A percentile compares a stretch with the other conserved stretches of the same genome.
Conservation (phyloP, 2,113 vertebrate species). For the Columbina picui region DNA sequence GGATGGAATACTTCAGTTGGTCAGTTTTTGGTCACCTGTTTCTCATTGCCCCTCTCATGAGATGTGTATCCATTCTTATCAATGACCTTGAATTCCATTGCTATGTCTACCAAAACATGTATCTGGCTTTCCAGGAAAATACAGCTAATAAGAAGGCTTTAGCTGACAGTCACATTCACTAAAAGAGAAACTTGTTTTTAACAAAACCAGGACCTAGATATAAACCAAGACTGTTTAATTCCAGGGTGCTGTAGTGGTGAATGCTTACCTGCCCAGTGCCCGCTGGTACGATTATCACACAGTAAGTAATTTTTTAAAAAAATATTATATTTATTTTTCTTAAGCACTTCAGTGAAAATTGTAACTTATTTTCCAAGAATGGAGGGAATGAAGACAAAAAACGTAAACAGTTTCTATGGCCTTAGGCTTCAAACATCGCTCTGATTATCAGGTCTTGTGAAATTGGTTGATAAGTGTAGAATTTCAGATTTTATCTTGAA, state of each 20-base stretch:
- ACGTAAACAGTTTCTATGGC: neutral
- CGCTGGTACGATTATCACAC: slow-evolving; percentile 81
- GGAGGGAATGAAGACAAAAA: neutral
- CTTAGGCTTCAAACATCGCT: neutral
- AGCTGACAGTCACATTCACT: too few species aligned
- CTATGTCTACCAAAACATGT: too few species aligned
- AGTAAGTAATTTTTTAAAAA: slow-evolving; percentile 53
- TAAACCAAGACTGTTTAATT: neutral
- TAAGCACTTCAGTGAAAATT: neutral
- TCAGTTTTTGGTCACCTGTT: too few species aligned
- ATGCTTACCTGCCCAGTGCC: slow-evolving; percentile 72
- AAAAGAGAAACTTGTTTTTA: too few species aligned
- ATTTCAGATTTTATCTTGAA: neutral
- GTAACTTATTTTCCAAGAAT: neutral
- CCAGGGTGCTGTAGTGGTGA: slow-evolving; percentile 55
- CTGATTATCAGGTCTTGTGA: neutral
- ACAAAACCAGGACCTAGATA: too few species aligned
- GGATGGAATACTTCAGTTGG: too few species aligned
- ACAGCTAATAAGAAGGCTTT: too few species aligned
- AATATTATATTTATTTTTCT: neutral
- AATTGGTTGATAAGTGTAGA: too few species aligned
- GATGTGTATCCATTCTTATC: too few species aligned
- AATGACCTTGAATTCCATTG: too few species aligned
- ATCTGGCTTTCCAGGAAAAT: too few species aligned
- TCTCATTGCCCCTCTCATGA: too few species aligned